Evolutionary conservation across 2,888 invertebrate species (phyloP), one percentile per base, ranked within the genome.

Genomic region (Drosophila meridiana): DNA sequence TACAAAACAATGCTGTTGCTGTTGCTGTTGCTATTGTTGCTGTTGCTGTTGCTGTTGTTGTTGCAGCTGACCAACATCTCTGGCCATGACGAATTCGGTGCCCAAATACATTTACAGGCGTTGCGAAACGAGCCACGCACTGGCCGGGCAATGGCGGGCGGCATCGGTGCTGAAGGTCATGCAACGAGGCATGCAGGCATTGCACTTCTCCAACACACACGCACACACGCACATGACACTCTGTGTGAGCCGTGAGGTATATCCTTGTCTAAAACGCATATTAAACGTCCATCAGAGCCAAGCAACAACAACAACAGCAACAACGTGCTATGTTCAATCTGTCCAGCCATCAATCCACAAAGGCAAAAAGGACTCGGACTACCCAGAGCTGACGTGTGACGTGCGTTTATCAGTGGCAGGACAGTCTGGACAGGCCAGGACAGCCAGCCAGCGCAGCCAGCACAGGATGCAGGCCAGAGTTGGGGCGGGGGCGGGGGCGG

Each of bases 321-420:
- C 36, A 69, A 69, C 59, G 80, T 80, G 78, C 69, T 68, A 69
- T 68, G 83, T 78, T 76, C 87, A 84, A 84, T 79, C 79, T 79
- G 73, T 69, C 69, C 76, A 59, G 78, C 84, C 85, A 83, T 83
- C 83, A 83, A 83, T 83, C 87, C 83, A 78, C 67, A 78, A 83
- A 76, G 75, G 81, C 81, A 73, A 42, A 69, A 69, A 78, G 78
- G 74, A 78, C 74, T 73, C 73, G 48, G 55, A 58, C 43, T 48
- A 28, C 65, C 69, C 76, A 63, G 64, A 73, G 69, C 74, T 84
- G 87, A 87, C 83, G 78, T 84, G 87, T 82, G 87, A 87, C 83
- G 87, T 87, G 85, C 87, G 87, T 84, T 87, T 84, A 84, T 84
- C 84, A 84, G 84, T 80, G 83, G 85, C 84, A 79, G 78, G 56